Base-by-base conservation (phyloP, 2,888 invertebrate genomes). In the Andrena bicolor region DNA sequence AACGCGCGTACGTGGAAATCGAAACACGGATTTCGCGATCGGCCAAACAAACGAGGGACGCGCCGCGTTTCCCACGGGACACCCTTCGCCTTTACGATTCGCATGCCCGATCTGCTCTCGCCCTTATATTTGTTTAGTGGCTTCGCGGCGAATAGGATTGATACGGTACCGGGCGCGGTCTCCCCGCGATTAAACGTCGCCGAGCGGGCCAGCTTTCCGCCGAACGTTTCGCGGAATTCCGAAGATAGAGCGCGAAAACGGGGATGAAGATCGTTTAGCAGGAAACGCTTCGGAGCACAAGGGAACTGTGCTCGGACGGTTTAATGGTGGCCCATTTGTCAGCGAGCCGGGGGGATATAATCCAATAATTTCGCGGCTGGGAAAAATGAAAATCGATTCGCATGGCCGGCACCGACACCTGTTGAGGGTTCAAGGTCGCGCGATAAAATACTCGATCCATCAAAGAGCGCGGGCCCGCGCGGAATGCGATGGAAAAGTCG, bases 1-100 rank as follows among this genome's bases (percentile, higher is more conserved):
- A 70, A 83, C 83, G 72, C 56, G 76, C 87, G 77, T 86, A 86
- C 87, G 86, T 86, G 87, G 87, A 84, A 84, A 84, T 80, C 75
- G 83, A 72, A 68, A 63, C 76, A 72, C 35, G 68, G 83, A 68
- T 80, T 81, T 79, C 82, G 76, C 83, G 82, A 76, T 82, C 69
- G 58, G 32, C 73, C 49, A 53, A 41, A 64, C 58, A 35, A 35
- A 51, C 56, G 23, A 48, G 53, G 63, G 49, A 23, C 32, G 56
- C 13, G 64, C 23, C 64, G 26, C 65, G 30, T 30, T 80, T 80
- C 80, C 73, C 80, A 72, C 80, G 65, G 23, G 80, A 79, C 51
- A 20, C 41, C n/a, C 13, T 13, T 61, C 58, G 49, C 48, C 41
- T 70, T 71, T 49, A 48, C 69, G 23, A 53, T 63, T 76, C 76